Percentiles rank a stretch among this genome's conserved stretches.
Conservation (phyloP, 1,140 invertebrate genomes). For the Dendroctonus valens region DNA sequence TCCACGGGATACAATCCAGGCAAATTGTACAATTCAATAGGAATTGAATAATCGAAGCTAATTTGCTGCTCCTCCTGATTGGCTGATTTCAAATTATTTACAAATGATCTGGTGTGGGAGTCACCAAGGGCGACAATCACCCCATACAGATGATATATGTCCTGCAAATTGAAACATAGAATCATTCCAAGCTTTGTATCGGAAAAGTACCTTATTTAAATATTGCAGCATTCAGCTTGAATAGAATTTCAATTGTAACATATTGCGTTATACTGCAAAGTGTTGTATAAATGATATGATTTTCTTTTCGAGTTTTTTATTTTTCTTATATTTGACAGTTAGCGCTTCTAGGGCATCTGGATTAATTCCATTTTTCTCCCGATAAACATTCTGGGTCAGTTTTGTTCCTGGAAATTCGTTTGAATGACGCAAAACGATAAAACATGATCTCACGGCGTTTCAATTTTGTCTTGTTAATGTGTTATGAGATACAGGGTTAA, state of each 20-base stretch:
- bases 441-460: conserved; percentile 1
- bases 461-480: too few species aligned
- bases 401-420: conserved; percentile 42
- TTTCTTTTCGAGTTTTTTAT: too few species aligned
- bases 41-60: conserved; percentile 53
- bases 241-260: conserved; percentile 50
- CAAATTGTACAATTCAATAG: conserved; percentile 72
- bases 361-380: conserved; percentile 55
- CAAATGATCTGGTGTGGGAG: conserved; percentile 62
- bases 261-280: conserved; percentile 46
- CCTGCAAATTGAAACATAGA: conserved; percentile 41
- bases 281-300: too few species aligned
- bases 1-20: conserved; percentile 81
- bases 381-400: conserved; percentile 52
- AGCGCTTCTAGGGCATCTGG: conserved; percentile 61
- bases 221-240: conserved; percentile 40
- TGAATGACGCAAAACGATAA: background rate
- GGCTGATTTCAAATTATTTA: conserved; percentile 54
- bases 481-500: too few species aligned
- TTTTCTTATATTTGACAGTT: too few species aligned
- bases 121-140: conserved; percentile 65
- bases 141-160: conserved; percentile 59
- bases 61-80: conserved; percentile 50
- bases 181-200: background rate
- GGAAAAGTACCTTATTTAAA: conserved; percentile 42